Percentiles rank a stretch among this genome's conserved stretches.
These are phyloP conservation scores for Aleadryas rufinucha DNA, from an alignment of 2,113 vertebrate species.

Conservation along the genomic window DNA sequence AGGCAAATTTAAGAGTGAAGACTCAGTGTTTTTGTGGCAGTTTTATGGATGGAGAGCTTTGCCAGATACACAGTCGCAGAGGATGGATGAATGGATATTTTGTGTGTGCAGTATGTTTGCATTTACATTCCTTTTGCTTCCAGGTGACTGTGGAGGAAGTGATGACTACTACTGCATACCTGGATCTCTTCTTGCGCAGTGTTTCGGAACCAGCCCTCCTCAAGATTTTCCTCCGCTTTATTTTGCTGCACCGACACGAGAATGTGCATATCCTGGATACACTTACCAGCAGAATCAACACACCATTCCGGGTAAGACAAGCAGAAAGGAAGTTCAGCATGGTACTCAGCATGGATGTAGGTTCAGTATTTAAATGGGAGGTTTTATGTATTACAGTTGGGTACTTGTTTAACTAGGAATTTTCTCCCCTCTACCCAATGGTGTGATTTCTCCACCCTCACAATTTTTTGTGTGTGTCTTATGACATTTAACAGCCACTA, in stretches of 20 bases:
- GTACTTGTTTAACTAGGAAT: background rate
- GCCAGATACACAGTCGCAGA: no score
- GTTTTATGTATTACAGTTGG: background rate
- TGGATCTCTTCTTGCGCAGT: conserved; percentile 91
- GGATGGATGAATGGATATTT: background rate
- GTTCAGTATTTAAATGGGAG: background rate
- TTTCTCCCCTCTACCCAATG: background rate
- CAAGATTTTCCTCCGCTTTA: conserved; percentile 93
- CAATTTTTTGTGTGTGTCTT: background rate
- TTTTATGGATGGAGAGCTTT: background rate
- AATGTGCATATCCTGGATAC: conserved; percentile 92
- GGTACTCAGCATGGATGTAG: background rate
- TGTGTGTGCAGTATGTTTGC: background rate
- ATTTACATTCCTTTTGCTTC: background rate
- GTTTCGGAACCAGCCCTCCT: conserved; percentile 89
- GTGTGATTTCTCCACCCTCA: background rate
- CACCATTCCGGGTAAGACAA: conserved; percentile 87
- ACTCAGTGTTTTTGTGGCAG: background rate
- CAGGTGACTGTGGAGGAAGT: conserved; percentile 95
- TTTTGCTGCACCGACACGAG: conserved; percentile 90
- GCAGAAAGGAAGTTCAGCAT: background rate
- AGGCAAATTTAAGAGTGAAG: background rate
- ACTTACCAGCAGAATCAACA: conserved; percentile 94
- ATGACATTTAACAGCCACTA: background rate
- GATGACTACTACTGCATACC: conserved; percentile 94